phyloP scores from a whole-genome alignment of 1,140 invertebrate species.

The Drosophila gunungcola region DNA sequence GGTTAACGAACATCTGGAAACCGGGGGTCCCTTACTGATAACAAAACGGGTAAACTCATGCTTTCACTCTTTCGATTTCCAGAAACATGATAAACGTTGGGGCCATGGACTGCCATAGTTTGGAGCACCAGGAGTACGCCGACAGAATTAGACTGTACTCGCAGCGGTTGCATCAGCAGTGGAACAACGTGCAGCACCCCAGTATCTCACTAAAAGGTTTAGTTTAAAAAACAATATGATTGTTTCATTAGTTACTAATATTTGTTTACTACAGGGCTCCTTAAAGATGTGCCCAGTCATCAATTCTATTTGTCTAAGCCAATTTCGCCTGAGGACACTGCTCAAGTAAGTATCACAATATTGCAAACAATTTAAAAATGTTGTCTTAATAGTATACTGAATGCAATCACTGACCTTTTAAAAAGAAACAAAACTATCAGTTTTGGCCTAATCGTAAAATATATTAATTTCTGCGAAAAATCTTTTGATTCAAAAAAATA shows the following conservation, averaged over 20 bases:
- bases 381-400: no score
- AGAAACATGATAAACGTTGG: constrained; percentile 94
- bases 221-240: not conserved
- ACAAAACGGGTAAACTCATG: no score
- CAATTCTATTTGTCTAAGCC: constrained; percentile 69
- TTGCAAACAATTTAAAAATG: no score
- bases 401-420: no score
- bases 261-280: constrained; percentile 49
- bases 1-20: no score
- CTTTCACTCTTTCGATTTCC: constrained; percentile 1
- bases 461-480: no score
- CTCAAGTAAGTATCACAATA: constrained; percentile 52
- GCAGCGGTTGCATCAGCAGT: constrained; percentile 86
- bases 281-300: constrained; percentile 80
- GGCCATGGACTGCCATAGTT: constrained; percentile 90
- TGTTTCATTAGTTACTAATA: not conserved
- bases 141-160: constrained; percentile 91
- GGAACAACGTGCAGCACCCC: constrained; percentile 82
- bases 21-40: no score
- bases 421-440: no score
- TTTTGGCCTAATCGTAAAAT: no score
- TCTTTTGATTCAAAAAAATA: no score
- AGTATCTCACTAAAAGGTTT: constrained; percentile 59
- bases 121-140: constrained; percentile 91
- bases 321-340: constrained; percentile 58